phyloP scores from a whole-genome alignment of 1,140 invertebrate genomes.

The Contarinia nasturtii region DNA sequence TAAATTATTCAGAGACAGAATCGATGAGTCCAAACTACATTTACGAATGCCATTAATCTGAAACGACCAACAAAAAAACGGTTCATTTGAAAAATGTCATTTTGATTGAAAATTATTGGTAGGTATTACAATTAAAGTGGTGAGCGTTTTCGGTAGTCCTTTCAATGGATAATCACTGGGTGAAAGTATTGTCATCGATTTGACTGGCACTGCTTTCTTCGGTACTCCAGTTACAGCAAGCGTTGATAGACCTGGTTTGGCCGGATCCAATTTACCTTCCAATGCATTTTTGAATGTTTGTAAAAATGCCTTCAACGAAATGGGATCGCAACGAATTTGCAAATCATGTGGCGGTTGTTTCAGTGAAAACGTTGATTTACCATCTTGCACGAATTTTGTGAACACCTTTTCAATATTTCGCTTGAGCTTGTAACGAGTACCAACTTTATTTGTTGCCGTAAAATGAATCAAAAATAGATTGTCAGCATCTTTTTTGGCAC shows the following conservation, averaged over 20 bases:
- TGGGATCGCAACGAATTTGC: slow-evolving; percentile 40
- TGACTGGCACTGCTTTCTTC: slow-evolving; percentile 23
- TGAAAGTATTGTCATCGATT: slow-evolving; percentile 37
- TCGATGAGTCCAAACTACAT: slow-evolving; percentile 42
- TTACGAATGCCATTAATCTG: slow-evolving; percentile 35
- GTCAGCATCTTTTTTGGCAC: slow-evolving; percentile 26
- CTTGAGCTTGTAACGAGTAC: slow-evolving; percentile 44
- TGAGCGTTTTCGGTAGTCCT: slow-evolving; percentile 44
- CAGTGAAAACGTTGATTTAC: slow-evolving; percentile 53
- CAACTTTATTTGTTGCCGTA: slow-evolving; percentile 38
- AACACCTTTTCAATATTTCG: slow-evolving; percentile 43
- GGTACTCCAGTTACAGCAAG: slow-evolving; percentile 26
- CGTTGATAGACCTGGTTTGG: slow-evolving; percentile 30
- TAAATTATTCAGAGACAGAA: slow-evolving; percentile 41
- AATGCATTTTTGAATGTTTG: slow-evolving; percentile 38
- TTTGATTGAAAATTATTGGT: slow-evolving; percentile 4
- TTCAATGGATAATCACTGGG: slow-evolving; percentile 42
- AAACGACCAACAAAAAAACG: slow-evolving; percentile 2
- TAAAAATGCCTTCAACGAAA: slow-evolving; percentile 48
- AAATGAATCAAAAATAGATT: slow-evolving; percentile 40
- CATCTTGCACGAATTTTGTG: slow-evolving; percentile 45
- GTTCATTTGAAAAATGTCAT: slow-evolving; percentile 7
- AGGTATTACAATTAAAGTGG: slow-evolving; percentile 10
- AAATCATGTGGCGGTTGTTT: slow-evolving; percentile 46
- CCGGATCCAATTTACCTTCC: slow-evolving; percentile 33